phyloP scores from a whole-genome alignment of 2,888 invertebrate genomes.

The Ormyrus nitidulus region DNA sequence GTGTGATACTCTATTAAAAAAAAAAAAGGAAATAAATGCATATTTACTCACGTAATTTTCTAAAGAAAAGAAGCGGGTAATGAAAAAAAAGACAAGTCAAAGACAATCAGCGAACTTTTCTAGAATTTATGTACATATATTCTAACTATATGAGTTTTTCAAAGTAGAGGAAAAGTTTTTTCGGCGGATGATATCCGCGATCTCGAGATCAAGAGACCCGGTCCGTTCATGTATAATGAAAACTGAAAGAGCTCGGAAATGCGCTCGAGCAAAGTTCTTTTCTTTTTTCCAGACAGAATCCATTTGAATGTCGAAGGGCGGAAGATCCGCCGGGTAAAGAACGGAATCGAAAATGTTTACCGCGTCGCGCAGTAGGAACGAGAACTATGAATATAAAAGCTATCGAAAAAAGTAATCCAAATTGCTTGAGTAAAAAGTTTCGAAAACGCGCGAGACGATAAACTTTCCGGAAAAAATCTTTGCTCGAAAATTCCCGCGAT shows the following conservation, averaged over 20 bases:
- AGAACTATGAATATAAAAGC: too few relatives aligned
- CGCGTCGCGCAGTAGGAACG: neutral
- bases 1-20: too few relatives aligned
- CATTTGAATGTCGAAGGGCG: conserved; percentile 4
- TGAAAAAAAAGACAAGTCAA: too few relatives aligned
- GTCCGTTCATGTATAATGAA: conserved; percentile 15
- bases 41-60: too few relatives aligned
- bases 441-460: too few relatives aligned
- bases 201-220: conserved; percentile 29
- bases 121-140: neutral
- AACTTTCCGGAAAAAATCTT: too few relatives aligned
- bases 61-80: too few relatives aligned
- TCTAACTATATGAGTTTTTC: too few relatives aligned
- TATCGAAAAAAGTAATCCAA: too few relatives aligned
- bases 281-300: neutral
- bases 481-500: too few relatives aligned
- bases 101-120: neutral
- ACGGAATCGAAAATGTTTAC: conserved; percentile 26
- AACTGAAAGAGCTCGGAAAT: conserved; percentile 6
- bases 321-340: neutral
- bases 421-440: too few relatives aligned
- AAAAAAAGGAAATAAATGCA: too few relatives aligned
- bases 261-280: conserved; percentile 10
- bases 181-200: neutral
- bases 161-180: neutral